phyloP scores from a whole-genome alignment of 2,888 invertebrate genomes.

The Nephrotoma flavescens region DNA sequence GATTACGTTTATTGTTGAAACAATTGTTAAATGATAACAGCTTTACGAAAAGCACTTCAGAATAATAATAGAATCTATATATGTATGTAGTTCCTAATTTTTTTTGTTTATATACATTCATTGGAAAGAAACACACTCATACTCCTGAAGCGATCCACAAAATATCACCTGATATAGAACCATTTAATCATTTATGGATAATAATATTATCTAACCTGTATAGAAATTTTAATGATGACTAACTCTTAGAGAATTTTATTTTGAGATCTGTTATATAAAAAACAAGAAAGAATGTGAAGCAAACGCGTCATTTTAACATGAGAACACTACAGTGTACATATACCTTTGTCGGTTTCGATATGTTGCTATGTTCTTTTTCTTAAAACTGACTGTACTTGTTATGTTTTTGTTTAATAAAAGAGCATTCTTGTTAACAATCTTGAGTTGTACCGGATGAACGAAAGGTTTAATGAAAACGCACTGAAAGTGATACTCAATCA shows the following conservation, averaged over 20 bases:
- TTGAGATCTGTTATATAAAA: background rate
- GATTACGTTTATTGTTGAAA: background rate
- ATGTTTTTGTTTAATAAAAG: background rate
- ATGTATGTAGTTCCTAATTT: background rate
- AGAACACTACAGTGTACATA: background rate
- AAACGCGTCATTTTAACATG: background rate
- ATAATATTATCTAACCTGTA: background rate
- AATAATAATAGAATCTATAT: background rate
- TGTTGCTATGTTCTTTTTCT: background rate
- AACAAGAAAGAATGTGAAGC: background rate
- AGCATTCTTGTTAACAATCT: background rate
- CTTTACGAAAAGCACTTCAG: background rate
- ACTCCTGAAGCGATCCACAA: background rate
- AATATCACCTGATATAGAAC: background rate
- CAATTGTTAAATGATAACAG: background rate
- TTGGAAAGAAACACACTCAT: background rate
- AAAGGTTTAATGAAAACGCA: too few species aligned
- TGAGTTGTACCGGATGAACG: background rate
- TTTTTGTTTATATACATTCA: background rate
- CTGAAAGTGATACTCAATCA: too few species aligned
- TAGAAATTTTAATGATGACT: background rate
- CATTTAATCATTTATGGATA: background rate
- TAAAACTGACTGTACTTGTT: background rate
- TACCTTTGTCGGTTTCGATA: background rate
- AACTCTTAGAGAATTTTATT: background rate